Evolutionary conservation across 2,113 vertebrate genomes (phyloP).

Genomic region (Brachyhypopomus occidentalis): DNA sequence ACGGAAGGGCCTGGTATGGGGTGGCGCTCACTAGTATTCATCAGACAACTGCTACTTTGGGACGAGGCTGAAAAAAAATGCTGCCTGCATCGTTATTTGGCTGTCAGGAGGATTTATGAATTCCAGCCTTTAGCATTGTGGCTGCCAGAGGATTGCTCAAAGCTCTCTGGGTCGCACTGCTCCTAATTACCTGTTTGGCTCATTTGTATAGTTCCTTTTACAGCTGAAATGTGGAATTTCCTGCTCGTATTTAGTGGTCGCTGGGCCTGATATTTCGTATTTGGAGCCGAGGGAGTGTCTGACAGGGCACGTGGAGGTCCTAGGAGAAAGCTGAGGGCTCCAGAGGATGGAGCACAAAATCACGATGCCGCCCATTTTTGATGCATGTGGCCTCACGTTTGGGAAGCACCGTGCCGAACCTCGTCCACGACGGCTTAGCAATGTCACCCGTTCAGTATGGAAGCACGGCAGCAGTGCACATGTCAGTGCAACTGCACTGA

Average conservation of each 20-base stretch:
- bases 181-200: slow-evolving; percentile 11
- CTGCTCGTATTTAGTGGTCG: slow-evolving; percentile 14
- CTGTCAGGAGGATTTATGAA: slow-evolving; percentile 44
- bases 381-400: neutral
- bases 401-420: neutral
- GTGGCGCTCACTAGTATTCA: slow-evolving; percentile 15
- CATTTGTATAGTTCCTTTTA: slow-evolving; percentile 18
- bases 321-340: neutral
- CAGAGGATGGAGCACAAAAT: neutral
- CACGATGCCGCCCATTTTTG: neutral
- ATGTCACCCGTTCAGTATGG: neutral
- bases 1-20: neutral
- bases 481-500: no score
- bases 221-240: slow-evolving; percentile 23
- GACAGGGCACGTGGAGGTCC: neutral
- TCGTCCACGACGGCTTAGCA: no score
- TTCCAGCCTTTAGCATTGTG: slow-evolving; percentile 17
- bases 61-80: slow-evolving; percentile 37
- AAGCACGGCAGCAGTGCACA: neutral
- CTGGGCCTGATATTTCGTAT: neutral
- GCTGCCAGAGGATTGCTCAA: slow-evolving; percentile 22
- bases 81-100: slow-evolving; percentile 25
- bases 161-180: neutral
- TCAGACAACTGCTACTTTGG: slow-evolving; percentile 28
- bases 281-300: neutral